Evolutionary conservation across 2,888 invertebrate species (phyloP), one percentile per base, ranked within the genome.

Genomic region (Campoplex nolae): DNA sequence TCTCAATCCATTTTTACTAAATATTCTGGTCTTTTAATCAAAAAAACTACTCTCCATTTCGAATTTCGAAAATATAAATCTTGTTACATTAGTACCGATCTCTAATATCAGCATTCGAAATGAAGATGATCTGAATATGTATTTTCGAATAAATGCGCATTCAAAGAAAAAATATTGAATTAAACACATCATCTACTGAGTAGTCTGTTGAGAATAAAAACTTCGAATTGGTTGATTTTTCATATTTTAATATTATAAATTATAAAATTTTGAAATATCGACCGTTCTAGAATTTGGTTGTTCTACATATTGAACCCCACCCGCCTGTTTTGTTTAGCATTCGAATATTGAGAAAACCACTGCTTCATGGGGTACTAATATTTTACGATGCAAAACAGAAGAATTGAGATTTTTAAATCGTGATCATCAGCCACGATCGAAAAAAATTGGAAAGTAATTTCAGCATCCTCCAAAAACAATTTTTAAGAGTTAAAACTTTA

Each of bases 301-400:
- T 58, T 58, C 58, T 58, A 58, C 58, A 58, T 58, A 7, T 58
- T 58, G n/a, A 58, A 13, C 58, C 58, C 58, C 58, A 58, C 58
- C 58, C 58, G n/a, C n/a, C n/a, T n/a, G n/a, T n/a, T n/a, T n/a
- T n/a, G n/a, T n/a, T n/a, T n/a, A n/a, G n/a, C n/a, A n/a, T n/a
- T n/a, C n/a, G n/a, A n/a, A n/a, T n/a, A n/a, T n/a, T n/a, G n/a
- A n/a, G n/a, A n/a, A n/a, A n/a, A n/a, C n/a, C n/a, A n/a, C n/a
- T n/a, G n/a, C n/a, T n/a, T n/a, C n/a, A n/a, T n/a, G n/a, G n/a
- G n/a, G n/a, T n/a, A n/a, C n/a, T n/a, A n/a, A n/a, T n/a, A n/a
- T n/a, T n/a, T n/a, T n/a, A n/a, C n/a, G n/a, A n/a, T n/a, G n/a
- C n/a, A n/a, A n/a, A n/a, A n/a, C n/a, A n/a, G n/a, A n/a, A n/a